Percentiles rank a stretch among this genome's conserved stretches.
Conservation (phyloP, 2,113 vertebrate genomes). For the Phaetusa simplex region DNA sequence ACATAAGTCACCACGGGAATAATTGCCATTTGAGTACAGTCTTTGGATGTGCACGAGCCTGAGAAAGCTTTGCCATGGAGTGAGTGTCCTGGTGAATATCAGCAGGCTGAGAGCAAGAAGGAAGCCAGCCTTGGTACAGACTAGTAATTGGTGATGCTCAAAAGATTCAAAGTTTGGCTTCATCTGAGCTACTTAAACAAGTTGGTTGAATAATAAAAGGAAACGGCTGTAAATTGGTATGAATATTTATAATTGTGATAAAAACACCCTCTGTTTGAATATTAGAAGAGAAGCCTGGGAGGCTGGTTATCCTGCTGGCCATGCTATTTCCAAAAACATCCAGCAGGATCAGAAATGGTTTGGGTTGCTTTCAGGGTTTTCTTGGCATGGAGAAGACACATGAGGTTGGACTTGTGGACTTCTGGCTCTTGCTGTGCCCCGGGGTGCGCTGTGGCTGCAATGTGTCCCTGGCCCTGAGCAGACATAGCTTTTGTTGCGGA, state of each 20-base stretch:
- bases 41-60: not conserved
- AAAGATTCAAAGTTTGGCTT: not conserved
- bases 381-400: not conserved
- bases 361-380: not conserved
- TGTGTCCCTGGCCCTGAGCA: not conserved
- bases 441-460: not conserved
- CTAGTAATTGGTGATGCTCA: not conserved
- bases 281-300: not conserved
- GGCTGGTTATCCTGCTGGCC: not conserved
- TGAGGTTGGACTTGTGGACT: not conserved
- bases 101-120: not conserved
- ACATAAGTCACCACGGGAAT: not conserved
- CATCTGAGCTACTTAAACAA: not conserved
- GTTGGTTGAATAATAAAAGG: not conserved
- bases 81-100: not conserved
- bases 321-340: not conserved
- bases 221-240: not conserved
- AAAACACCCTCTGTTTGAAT: not conserved
- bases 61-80: not conserved
- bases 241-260: not conserved
- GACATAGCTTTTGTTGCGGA: not conserved
- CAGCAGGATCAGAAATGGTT: not conserved
- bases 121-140: not conserved
- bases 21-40: not conserved
- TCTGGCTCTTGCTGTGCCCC: not conserved